These are phyloP conservation scores for Antitype chi DNA, from an alignment of 2,888 invertebrate genomes.

Conservation along the genomic window DNA sequence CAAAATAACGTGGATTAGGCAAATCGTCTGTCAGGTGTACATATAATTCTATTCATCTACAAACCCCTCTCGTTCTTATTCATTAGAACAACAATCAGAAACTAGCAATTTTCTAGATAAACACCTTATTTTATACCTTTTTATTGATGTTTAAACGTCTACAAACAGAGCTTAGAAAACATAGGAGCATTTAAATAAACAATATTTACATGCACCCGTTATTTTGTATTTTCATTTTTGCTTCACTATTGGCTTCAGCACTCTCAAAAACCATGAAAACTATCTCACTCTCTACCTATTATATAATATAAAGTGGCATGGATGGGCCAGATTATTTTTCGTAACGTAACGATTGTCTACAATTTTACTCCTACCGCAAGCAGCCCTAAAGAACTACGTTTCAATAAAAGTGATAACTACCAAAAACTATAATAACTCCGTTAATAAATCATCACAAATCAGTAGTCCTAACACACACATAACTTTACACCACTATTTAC, in stretches of 20 bases:
- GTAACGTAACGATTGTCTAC: no score
- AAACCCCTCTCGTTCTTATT: neutral
- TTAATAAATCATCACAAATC: constrained; percentile 27
- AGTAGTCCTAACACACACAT: constrained; percentile 6
- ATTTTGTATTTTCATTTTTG: no score
- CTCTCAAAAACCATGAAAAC: no score
- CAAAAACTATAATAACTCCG: neutral
- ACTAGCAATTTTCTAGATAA: neutral
- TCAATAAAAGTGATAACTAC: neutral
- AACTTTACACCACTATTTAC: constrained; percentile 13
- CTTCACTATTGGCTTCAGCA: no score
- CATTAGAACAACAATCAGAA: neutral
- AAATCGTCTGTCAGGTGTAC: neutral
- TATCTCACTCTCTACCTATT: no score
- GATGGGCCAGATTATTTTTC: no score
- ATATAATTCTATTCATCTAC: neutral
- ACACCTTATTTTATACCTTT: neutral
- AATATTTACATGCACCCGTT: no score
- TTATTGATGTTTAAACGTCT: neutral
- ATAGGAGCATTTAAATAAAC: neutral
- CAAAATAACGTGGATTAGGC: neutral
- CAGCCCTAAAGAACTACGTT: no score
- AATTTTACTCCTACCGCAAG: no score
- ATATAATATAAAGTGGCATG: no score
- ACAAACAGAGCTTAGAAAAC: neutral